Base-by-base conservation (phyloP, 1,140 invertebrate genomes). In the Drosophila santomea region DNA sequence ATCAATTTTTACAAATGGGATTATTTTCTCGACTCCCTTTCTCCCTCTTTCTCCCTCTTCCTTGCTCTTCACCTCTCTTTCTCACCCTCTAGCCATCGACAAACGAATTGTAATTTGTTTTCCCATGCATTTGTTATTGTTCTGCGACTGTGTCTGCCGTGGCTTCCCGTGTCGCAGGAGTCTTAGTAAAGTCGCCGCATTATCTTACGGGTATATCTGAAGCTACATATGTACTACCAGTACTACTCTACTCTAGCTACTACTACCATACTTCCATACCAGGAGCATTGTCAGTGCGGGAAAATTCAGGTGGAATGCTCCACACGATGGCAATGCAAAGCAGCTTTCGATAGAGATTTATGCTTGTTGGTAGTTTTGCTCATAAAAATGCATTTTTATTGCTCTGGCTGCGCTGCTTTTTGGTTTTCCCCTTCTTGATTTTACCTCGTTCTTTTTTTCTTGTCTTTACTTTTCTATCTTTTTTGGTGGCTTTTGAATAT, bases 321-420 rank as follows among this genome's bases (percentile, higher is more conserved):
- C 52, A 64, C 61, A 48, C 60, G 68, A 66, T 76, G 59, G 80
- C 78, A 81, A 86, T 85, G 83, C 83, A 89, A 89, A 89, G 84
- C 84, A 89, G 84, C 84, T 90, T 89, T 89, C 84, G 84, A 89
- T 89, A 90, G 79, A 89, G 84, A 89, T 89, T 89, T 89, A 89
- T 89, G 85, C 80, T 89, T 89, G 84, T 89, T 89, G 85, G 80
- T 89, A 89, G 84, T 89, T 89, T 90, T 89, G 84, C 84, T 89
- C 84, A 89, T 89, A 89, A 89, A 89, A 89, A 89, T 89, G 85
- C 77, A 89, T 90, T 89, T 89, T 89, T 89, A 89, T 89, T 89
- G 84, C 84, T 82, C 81, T 78, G 59, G 48, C 77, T 59, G 77
- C 69, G 71, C 69, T 79, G 61, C 77, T 68, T 84, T 85, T 77